Percentiles rank a stretch among this genome's conserved stretches.
These are phyloP conservation scores for Xanthia togata DNA, from an alignment of 2,888 invertebrate genomes.

Conservation along the genomic window DNA sequence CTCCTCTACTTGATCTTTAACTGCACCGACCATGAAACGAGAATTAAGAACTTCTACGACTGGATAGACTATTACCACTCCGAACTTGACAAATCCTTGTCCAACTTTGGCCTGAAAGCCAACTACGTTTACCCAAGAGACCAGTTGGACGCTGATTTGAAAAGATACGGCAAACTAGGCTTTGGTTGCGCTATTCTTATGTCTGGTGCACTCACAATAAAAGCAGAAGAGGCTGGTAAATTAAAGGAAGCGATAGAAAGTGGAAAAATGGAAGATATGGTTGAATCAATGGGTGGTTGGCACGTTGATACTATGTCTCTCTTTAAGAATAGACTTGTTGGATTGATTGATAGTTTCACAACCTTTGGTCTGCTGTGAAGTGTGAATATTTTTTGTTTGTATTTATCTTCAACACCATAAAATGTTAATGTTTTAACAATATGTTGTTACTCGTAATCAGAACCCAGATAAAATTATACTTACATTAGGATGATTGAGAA, in stretches of 20 bases:
- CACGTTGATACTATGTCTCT: slow-evolving; percentile 50
- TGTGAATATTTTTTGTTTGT: not conserved
- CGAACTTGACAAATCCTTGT: slow-evolving; percentile 64
- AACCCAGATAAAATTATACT: not conserved
- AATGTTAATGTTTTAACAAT: not conserved
- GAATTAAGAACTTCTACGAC: slow-evolving; percentile 65
- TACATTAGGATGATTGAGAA: not conserved
- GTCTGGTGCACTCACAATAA: slow-evolving; percentile 55
- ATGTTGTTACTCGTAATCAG: not conserved
- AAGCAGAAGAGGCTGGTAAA: slow-evolving; percentile 63
- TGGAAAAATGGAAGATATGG: slow-evolving; percentile 10
- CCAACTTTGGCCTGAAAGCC: slow-evolving; percentile 65
- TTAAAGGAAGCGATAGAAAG: slow-evolving; percentile 43
- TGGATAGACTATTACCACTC: slow-evolving; percentile 72
- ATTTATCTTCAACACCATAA: not conserved
- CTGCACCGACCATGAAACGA: slow-evolving; percentile 72
- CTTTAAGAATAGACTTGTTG: slow-evolving; percentile 64
- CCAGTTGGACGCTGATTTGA: slow-evolving; percentile 68
- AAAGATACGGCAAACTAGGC: slow-evolving; percentile 63
- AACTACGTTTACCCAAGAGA: slow-evolving; percentile 66
- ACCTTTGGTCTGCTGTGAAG: slow-evolving; percentile 63
- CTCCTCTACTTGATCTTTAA: slow-evolving; percentile 73
- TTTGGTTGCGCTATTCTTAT: slow-evolving; percentile 62
- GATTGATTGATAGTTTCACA: slow-evolving; percentile 65
- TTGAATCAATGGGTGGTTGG: slow-evolving; percentile 6